Conservation (phyloP, 1,140 invertebrate genomes). For the Protaetia brevitarsis region DNA sequence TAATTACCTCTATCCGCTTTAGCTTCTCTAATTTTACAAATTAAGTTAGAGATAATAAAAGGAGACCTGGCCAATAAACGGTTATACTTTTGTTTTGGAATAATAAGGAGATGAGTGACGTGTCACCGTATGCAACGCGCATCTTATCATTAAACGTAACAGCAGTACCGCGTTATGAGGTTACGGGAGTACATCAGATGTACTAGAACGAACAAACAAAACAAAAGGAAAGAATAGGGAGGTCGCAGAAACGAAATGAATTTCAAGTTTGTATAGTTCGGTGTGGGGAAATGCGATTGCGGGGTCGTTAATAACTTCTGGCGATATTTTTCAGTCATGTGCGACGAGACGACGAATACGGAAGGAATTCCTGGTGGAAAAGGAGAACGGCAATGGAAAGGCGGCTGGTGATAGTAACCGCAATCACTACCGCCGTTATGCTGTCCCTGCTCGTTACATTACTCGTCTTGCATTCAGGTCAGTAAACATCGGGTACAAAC, state of each 20-base stretch:
- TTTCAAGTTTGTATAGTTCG: constrained; percentile 24
- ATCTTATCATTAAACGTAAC: not conserved
- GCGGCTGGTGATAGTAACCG: constrained; percentile 1
- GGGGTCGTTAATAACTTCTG: not conserved
- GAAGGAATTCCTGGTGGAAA: constrained; percentile 17
- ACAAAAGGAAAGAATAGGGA: too few species aligned
- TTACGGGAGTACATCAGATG: too few species aligned
- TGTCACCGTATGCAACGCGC: not conserved
- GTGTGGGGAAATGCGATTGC: not conserved
- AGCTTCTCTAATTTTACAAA: constrained; percentile 22
- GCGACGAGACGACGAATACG: constrained; percentile 7
- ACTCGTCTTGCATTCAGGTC: constrained; percentile 17
- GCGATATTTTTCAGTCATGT: constrained; percentile 5
- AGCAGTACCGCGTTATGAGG: too few species aligned
- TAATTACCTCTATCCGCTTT: constrained; percentile 23
- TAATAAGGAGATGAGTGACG: not conserved
- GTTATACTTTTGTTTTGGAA: constrained; percentile 16
- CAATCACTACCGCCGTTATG: constrained; percentile 1
- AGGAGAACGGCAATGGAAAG: constrained; percentile 24
- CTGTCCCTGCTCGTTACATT: constrained; percentile 11
- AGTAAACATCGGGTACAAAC: not conserved
- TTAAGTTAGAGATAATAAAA: constrained; percentile 23
- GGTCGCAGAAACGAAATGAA: not conserved
- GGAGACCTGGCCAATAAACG: constrained; percentile 5
- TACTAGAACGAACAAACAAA: too few species aligned